Base-by-base conservation (phyloP, 2,797 vertebrate species). In the Buphagus erythrorhynchus region DNA sequence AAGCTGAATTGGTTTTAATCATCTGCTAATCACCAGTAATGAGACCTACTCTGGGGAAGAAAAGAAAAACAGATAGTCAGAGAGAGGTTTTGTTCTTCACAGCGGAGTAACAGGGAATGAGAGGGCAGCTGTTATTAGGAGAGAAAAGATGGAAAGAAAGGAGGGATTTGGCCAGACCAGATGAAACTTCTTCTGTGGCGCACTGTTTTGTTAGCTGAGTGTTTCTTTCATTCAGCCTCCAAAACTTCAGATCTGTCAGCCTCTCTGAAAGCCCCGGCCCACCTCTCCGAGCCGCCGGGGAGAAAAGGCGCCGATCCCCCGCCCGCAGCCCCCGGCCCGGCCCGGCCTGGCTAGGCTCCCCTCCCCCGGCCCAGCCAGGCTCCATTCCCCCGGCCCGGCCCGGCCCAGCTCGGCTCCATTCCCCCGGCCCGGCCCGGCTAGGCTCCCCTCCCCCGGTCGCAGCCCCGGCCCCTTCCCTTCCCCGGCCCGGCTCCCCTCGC, bases 11-110 rank as follows among this genome's bases (percentile, higher is more conserved):
- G 98, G 98, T 98, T 98, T 98, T 98, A 98, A 98, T 98, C 98
- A 98, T 98, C 98, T 98, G 98, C 98, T 98, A 98, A 98, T 98
- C 98, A 98, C 98, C 98, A 98, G 98, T 98, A 98, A 98, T 98
- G 98, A 98, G 98, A 98, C 98, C 98, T 98, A 98, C 98, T 98
- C 98, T 98, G 98, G 98, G 98, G 98, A 98, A 98, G 98, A 98
- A 98, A 98, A 98, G 98, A 98, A 98, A 98, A 98, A 98, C 98
- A 98, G 98, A 98, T 98, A 98, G 98, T 98, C 98, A 97, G 98
- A 98, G 98, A 98, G 98, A 98, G 98, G 98, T 98, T 98, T 98
- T 98, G 98, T 98, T 98, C 98, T 98, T 98, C 98, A 96, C 98
- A 98, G 98, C 98, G 90, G 98, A 98, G 98, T 98, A 98, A 98